Percentiles rank a stretch among this genome's conserved stretches.
Conservation (phyloP, 2,797 vertebrate species). For the Alca torda region DNA sequence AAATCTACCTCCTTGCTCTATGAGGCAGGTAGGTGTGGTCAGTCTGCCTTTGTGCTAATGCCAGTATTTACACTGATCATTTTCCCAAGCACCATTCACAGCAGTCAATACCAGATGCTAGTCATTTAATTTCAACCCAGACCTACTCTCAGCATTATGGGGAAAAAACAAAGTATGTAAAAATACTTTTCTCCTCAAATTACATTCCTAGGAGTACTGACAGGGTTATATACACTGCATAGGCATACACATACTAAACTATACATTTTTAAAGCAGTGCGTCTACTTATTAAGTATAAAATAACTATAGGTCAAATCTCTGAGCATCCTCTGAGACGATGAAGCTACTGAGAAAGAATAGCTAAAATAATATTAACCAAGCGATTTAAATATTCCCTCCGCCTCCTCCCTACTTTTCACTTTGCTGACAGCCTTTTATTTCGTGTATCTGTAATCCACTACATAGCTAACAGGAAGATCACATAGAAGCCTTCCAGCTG, state of each 20-base stretch:
- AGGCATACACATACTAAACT: not conserved
- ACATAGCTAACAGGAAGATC: not conserved
- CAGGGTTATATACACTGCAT: not conserved
- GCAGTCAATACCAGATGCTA: not conserved
- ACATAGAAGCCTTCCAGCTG: not conserved
- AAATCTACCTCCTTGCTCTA: not conserved
- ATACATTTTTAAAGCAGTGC: not conserved
- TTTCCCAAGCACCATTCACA: not conserved
- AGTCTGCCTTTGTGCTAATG: not conserved
- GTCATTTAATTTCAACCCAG: not conserved
- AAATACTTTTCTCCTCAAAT: not conserved
- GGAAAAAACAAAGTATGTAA: not conserved
- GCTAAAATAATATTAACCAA: not conserved
- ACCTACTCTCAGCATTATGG: not conserved
- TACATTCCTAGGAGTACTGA: not conserved
- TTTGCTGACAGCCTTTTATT: not conserved
- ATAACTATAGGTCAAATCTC: not conserved
- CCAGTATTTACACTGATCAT: not conserved
- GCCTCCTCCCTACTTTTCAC: not conserved
- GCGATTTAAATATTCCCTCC: not conserved
- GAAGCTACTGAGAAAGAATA: not conserved
- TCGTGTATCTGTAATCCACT: not conserved
- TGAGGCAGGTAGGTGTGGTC: not conserved
- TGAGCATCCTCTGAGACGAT: not conserved
- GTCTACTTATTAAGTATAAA: not conserved